phyloP scores from a whole-genome alignment of 2,797 vertebrate genomes.

The Alosa sapidissima region DNA sequence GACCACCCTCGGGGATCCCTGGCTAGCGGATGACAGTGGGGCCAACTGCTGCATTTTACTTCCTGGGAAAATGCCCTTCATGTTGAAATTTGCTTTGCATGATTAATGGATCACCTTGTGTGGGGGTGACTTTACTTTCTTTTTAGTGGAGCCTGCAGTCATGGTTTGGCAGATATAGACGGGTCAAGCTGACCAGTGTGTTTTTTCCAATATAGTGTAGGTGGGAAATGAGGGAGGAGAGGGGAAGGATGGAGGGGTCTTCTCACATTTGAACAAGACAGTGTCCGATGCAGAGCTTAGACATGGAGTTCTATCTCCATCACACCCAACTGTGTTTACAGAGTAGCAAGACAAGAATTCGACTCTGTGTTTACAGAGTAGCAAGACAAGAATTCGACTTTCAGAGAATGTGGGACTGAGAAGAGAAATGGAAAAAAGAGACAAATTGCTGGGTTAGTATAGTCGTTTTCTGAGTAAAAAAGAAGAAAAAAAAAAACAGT shows the following conservation, averaged over 20 bases:
- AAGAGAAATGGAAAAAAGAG: background rate
- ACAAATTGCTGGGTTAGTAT: background rate
- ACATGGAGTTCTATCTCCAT: constrained; percentile 7
- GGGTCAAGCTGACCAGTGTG: constrained; percentile 15
- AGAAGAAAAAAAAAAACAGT: constrained; percentile 1
- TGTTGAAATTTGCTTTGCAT: constrained; percentile 34
- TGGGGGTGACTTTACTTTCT: constrained; percentile 29
- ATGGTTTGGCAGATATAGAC: constrained; percentile 40
- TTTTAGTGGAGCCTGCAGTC: constrained; percentile 30
- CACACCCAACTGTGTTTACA: background rate
- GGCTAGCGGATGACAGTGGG: constrained; percentile 33
- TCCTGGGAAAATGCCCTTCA: constrained; percentile 46
- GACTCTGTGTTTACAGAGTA: constrained; percentile 15
- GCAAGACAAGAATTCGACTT: background rate
- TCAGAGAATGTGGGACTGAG: background rate
- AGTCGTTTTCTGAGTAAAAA: background rate
- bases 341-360: background rate
- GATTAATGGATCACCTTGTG: constrained; percentile 53
- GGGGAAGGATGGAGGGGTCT: background rate
- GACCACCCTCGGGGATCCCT: constrained; percentile 40
- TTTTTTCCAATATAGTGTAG: background rate
- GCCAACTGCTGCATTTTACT: constrained; percentile 37
- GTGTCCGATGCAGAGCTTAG: constrained; percentile 15
- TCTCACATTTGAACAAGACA: constrained; percentile 8
- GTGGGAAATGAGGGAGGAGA: background rate